Conservation (phyloP, 2,888 invertebrate genomes). For the Zonitis immaculata region DNA sequence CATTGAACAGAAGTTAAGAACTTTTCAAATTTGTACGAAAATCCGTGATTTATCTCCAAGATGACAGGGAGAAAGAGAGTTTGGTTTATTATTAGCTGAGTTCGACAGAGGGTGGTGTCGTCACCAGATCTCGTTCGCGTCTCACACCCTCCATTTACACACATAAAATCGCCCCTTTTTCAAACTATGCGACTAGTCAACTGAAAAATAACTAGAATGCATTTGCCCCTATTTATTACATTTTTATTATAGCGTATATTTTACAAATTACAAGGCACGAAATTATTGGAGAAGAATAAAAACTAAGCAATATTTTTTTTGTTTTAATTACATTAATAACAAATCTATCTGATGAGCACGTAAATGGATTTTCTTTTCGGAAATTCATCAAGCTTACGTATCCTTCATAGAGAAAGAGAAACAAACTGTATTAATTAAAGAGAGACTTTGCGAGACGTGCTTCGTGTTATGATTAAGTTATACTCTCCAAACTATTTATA, state of each 20-base stretch:
- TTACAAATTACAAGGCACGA: conserved; percentile 3
- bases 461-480: conserved; percentile 15
- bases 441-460: conserved; percentile 18
- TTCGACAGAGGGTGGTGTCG: conserved; percentile 21
- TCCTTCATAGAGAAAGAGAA: too few relatives aligned
- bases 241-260: conserved; percentile 9
- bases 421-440: conserved; percentile 20
- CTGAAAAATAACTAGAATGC: conserved; percentile 22
- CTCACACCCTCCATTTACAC: too few relatives aligned
- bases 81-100: conserved; percentile 23
- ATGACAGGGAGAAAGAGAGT: conserved; percentile 13
- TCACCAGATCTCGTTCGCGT: conserved; percentile 21
- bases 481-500: conserved; percentile 10
- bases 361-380: conserved; percentile 7
- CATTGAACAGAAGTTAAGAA: conserved; percentile 12
- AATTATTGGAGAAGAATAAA: too few relatives aligned
- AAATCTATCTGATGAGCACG: too few relatives aligned
- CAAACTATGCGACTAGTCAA: conserved; percentile 16
- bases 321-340: too few relatives aligned
- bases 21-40: conserved; percentile 23
- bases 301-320: too few relatives aligned
- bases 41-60: conserved; percentile 19
- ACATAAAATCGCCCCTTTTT: too few relatives aligned
- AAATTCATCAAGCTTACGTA: not conserved
- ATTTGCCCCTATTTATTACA: too few relatives aligned